Base-by-base conservation (phyloP, 2,113 vertebrate species). In the Etia nguti region DNA sequence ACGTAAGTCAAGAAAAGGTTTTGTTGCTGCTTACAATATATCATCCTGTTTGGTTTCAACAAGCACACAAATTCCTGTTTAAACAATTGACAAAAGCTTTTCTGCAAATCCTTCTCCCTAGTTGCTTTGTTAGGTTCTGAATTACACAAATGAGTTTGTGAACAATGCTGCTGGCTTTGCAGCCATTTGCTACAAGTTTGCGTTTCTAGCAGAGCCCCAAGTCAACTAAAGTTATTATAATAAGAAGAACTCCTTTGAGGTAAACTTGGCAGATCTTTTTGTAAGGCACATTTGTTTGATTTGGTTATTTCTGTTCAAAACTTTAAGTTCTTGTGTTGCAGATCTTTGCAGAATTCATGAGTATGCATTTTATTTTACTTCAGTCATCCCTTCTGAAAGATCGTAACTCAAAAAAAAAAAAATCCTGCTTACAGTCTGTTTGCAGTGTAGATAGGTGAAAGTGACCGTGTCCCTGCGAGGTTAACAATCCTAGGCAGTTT, bases 281-380 rank as follows among this genome's bases (percentile, higher is more conserved):
- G 86, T 89, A 89, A 86, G 54, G 70, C 60, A 81, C 57, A 89
- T 79, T 90, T 87, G 12, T 88, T 83, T 85, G 13, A 81, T 80
- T 70, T 41, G 60, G 60, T 92, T 73, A 85, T 34, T 36, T 79
- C 43, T 84, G 57, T 90, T 88, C 12, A 50, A 55, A 88, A 8
- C 77, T 54, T 73, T 13, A 29, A 11, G 26, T 55, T 48, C 2
- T 26, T 6, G 20, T 81, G 43, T 75, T 57, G 50, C 36, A 8
- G 36, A 48, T 50, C 65, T 83, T 68, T 75, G 12, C 59, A 62
- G 36, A 81, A 92, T 50, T 60, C 48, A 57, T 83, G 84, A 48
- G 43, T 79, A 55, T 57, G 10, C 85, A 26, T 90, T 89, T 89
- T 55, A 59, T 77, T 65, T 87, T 20, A 24, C 13, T 77, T 75